These are phyloP conservation scores for Pseudopodoces humilis DNA, from an alignment of 2,113 vertebrate species.

Conservation along the genomic window DNA sequence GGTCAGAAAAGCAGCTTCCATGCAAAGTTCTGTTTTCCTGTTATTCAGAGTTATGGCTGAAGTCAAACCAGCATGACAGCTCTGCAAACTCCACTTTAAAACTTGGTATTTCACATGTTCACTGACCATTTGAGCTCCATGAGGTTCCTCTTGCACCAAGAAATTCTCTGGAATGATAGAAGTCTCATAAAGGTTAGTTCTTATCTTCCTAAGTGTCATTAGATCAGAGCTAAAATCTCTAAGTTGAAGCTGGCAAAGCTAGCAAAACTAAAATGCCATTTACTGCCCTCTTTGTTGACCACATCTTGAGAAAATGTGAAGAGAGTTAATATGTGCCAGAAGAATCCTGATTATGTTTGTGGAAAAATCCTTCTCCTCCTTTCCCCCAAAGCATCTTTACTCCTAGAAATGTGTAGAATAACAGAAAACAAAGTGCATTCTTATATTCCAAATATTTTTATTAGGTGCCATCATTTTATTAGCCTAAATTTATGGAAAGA, in stretches of 20 bases:
- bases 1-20: not conserved
- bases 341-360: not conserved
- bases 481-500: not conserved
- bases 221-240: not conserved
- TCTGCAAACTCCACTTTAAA: slow-evolving; percentile 37
- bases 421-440: not conserved
- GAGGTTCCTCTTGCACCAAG: not conserved
- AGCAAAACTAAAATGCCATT: slow-evolving; percentile 4
- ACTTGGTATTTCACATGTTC: slow-evolving; percentile 30
- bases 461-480: not conserved
- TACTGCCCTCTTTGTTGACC: not conserved
- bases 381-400: not conserved
- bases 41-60: not conserved
- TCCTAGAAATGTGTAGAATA: not conserved
- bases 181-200: slow-evolving; percentile 17
- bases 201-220: not conserved
- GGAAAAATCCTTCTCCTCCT: not conserved
- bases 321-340: not conserved
- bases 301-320: not conserved
- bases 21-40: not conserved
- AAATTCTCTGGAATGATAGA: not conserved
- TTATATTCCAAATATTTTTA: not conserved
- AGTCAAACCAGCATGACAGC: not conserved
- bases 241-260: not conserved
- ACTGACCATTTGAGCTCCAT: slow-evolving; percentile 39